A percentile compares a stretch with the other conserved stretches of the same genome.
Conservation (phyloP, 2,797 vertebrate genomes). For the Arnoldichthys spilopterus region DNA sequence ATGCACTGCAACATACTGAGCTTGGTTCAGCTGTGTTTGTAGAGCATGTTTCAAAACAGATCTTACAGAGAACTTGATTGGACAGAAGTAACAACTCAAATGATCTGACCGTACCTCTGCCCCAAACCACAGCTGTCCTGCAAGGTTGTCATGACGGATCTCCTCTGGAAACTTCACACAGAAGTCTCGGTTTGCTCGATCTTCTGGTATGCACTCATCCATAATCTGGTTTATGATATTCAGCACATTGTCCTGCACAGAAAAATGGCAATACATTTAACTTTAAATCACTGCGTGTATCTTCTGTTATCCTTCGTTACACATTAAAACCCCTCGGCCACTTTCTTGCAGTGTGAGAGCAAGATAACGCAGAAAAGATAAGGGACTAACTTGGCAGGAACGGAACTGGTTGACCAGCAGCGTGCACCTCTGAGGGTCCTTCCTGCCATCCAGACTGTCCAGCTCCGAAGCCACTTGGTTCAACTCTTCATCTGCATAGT, state of each 20-base stretch:
- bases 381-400: constrained; percentile 89
- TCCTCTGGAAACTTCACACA: constrained; percentile 98
- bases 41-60: background rate
- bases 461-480: constrained; percentile 96
- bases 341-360: background rate
- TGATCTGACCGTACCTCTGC: constrained; percentile 84
- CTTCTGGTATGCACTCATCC: constrained; percentile 95
- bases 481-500: constrained; percentile 96
- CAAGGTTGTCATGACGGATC: constrained; percentile 98
- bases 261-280: background rate
- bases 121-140: constrained; percentile 97
- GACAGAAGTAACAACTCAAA: background rate
- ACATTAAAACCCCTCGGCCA: background rate
- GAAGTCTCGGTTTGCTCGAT: constrained; percentile 95
- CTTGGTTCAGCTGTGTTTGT: background rate
- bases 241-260: constrained; percentile 90
- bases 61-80: background rate
- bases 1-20: background rate
- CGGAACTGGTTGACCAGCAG: constrained; percentile 97
- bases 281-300: background rate
- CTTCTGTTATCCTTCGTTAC: background rate
- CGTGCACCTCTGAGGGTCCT: constrained; percentile 96
- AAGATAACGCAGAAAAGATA: background rate
- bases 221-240: constrained; percentile 98
- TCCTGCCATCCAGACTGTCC: constrained; percentile 95